Base-by-base conservation (phyloP, 2,797 vertebrate species). In the Enteromius unitaeniatus region DNA sequence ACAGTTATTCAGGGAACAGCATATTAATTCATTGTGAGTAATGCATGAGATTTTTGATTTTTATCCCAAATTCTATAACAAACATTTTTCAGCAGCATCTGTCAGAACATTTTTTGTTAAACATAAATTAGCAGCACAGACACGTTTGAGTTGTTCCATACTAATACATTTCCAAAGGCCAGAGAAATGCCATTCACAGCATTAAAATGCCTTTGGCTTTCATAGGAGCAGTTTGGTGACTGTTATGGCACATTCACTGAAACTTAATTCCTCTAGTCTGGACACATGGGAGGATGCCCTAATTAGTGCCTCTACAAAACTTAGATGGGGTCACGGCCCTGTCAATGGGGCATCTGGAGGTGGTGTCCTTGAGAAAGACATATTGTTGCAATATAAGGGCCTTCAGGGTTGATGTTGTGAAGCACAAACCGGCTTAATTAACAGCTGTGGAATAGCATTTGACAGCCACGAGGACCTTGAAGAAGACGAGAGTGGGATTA, bases 221-320 rank as follows among this genome's bases (percentile, higher is more conserved):
- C 78, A 83, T 67, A 70, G n/a, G 73, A 84, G 78, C 82, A 82
- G 75, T 87, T 85, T 86, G 78, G 82, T 26, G 23, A 84, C 79
- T 87, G 86, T 82, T 75, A 21, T 81, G 49, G 64, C 55, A 62
- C 51, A 83, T 67, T 53, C 42, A 70, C 51, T 69, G 51, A 72
- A 85, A 81, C 81, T 81, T 74, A 58, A 60, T 85, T 75, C 70
- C 58, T 40, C 19, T 47, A 23, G 51, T 67, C 55, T 78, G 21
- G 69, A 87, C 86, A 85, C 86, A 58, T 49, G 79, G 85, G 84
- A 88, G 79, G 84, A 23, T 82, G 84, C 74, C 77, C 82, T 88
- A 88, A 88, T 88, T 89, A 88, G 81, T 75, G 77, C 81, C 83
- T 78, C 78, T 86, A 78, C 79, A 73, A 81, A 88, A 86, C 74